Evolutionary conservation across 2,888 invertebrate species (phyloP).

Genomic region (Leptinotarsa haldemani): DNA sequence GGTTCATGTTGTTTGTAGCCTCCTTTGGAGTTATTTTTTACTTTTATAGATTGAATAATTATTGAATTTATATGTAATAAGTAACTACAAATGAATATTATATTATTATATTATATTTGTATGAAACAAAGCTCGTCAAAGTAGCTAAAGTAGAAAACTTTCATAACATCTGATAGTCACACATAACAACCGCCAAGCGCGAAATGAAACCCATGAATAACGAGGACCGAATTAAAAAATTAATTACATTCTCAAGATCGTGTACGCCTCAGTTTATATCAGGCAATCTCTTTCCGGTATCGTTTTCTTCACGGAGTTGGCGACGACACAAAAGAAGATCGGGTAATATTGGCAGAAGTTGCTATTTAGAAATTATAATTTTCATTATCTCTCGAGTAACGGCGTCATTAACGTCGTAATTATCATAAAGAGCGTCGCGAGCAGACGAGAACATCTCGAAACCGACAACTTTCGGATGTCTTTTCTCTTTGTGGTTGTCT

Average conservation of each 20-base stretch:
- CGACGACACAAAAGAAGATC: constrained; percentile 42
- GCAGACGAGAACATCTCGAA: constrained; percentile 37
- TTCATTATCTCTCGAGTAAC: constrained; percentile 61
- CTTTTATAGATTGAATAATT: too few species aligned
- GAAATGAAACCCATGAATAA: constrained; percentile 17
- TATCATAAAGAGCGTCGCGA: constrained; percentile 53
- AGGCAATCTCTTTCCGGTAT: constrained; percentile 37
- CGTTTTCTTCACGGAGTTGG: constrained; percentile 42
- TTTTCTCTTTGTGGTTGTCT: constrained; percentile 43
- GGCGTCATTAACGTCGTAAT: constrained; percentile 60
- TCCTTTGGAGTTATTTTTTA: too few species aligned
- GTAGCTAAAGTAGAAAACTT: too few species aligned
- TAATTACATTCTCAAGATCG: constrained; percentile 34
- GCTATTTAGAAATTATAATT: constrained; percentile 59
- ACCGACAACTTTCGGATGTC: constrained; percentile 51
- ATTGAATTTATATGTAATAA: too few species aligned
- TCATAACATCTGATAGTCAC: not conserved
- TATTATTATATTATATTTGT: too few species aligned
- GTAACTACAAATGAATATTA: too few species aligned
- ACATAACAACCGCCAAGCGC: not conserved
- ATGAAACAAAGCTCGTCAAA: too few species aligned
- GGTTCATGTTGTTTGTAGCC: too few species aligned
- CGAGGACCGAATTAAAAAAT: constrained; percentile 28
- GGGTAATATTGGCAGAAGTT: constrained; percentile 47
- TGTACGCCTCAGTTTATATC: constrained; percentile 30